Evolutionary conservation across 1,140 invertebrate species (phyloP), one percentile per base, ranked within the genome.

Genomic region (Lysiphlebus fabarum): DNA sequence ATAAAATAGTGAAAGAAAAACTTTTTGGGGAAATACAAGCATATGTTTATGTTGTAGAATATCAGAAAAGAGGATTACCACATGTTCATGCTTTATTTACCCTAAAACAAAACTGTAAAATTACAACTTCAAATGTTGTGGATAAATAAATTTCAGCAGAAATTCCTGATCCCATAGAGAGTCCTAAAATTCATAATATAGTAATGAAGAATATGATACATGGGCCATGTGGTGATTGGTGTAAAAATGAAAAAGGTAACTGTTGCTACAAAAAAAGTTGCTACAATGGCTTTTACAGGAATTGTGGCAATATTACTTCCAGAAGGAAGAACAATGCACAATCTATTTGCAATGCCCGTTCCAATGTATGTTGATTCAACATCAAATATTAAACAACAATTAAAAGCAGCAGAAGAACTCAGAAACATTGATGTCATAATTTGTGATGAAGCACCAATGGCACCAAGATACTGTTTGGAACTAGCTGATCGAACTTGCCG

Each of bases 391-490:
- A 66, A 59, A 74, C 43, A 80, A 73, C 54, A 74, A 9, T 59
- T 56, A 10, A 40, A 42, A 40, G 12, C 47, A 54, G 57, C 50
- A 8, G 36, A 53, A 50, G 36, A 59, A 14, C 33, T 62, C 5
- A 54, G 57, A 57, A 60, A 62, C 8, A 49, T 54, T 12, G 34
- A 51, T 34, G 34, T 69, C 14, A 65, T 67, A 12, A 60, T 74
- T 42, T 71, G 64, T 63, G 70, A 72, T 55, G 72, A 74, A 58
- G 69, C 66, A 2, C 62, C 65, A 4, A 69, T 69, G 69, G 45
- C 66, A 12, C 64, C 59, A 26, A 44, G 41, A 48, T 62, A 59
- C 44, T 62, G 59, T 6, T 14, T 67, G 10, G 47, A 69, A 33
- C 63, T 58, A 7, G 17, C 67, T 8, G 64, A 70, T 58, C 40